Base-by-base conservation (phyloP, 2,888 invertebrate genomes). In the Apodemia duryi region DNA sequence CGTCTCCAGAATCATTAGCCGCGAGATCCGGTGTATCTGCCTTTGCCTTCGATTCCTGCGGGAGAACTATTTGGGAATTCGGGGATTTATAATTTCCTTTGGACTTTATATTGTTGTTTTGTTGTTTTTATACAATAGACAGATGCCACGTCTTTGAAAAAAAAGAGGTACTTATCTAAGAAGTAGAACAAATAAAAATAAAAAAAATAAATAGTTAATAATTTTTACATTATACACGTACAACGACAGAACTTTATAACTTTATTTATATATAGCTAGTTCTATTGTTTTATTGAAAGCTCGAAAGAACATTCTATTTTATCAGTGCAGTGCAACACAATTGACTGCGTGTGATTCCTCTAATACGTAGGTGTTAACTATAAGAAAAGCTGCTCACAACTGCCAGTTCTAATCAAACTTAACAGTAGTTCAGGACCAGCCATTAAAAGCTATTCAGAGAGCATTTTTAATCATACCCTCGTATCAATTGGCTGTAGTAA, bases 1-100 rank as follows among this genome's bases (percentile, higher is more conserved):
- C 72, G 75, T 76, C 69, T 66, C 72, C 73, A 75, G 72, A 86
- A 89, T 88, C 87, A 89, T 90, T 90, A 89, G 87, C 83, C 82
- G 73, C 78, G 71, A 80, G 82, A 86, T 84, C 85, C 85, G 81
- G 81, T 79, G 77, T 78, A 80, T 81, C 78, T 80, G 73, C 79
- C 82, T 21, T 81, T 75, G 76, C 74, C 77, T 79, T 78, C 80
- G 80, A 79, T 81, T 78, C 76, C 79, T 71, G 74, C 73, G 75
- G 74, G 83, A 82, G 81, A 84, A 86, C 85, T 86, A 85, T 88
- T 78, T 76, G 77, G 78, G 79, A 85, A 65, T 65, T 79, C 75
- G 74, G 82, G 83, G 81, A 85, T 86, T 86, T 77, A 77, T 77
- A 75, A 74, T 77, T 77, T 49, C 29, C 21, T 49, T 57, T 63